Percentiles rank a stretch among this genome's conserved stretches.
These are phyloP conservation scores for Scomber japonicus DNA, from an alignment of 2,113 vertebrate genomes.

Conservation along the genomic window DNA sequence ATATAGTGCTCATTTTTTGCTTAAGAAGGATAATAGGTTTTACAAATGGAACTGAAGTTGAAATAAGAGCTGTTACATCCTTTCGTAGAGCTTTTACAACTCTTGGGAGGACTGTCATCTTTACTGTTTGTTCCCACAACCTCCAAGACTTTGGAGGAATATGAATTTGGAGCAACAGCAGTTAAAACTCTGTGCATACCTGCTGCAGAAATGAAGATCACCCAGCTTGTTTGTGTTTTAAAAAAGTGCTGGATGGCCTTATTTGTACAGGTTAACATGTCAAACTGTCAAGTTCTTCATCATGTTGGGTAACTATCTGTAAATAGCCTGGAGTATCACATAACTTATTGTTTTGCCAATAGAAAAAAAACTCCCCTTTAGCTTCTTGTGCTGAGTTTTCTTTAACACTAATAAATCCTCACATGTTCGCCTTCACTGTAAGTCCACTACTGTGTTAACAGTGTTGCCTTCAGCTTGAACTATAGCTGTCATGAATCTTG, in stretches of 20 bases:
- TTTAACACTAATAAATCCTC: slow-evolving; percentile 8
- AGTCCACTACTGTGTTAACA: background rate
- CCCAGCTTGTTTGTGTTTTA: slow-evolving; percentile 21
- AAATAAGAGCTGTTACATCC: background rate
- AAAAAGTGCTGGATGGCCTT: background rate
- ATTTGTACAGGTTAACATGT: slow-evolving; percentile 13
- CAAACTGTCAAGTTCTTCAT: slow-evolving; percentile 20
- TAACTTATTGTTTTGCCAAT: slow-evolving; percentile 22
- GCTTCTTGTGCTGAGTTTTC: slow-evolving; percentile 5
- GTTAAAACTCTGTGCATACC: slow-evolving; percentile 7
- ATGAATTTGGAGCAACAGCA: background rate
- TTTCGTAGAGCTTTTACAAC: slow-evolving; percentile 1
- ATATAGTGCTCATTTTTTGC: background rate
- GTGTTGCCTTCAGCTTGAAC: slow-evolving; percentile 14
- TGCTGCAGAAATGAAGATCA: background rate
- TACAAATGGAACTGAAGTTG: slow-evolving; percentile 4
- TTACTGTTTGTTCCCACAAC: background rate
- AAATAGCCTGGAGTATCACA: slow-evolving; percentile 22
- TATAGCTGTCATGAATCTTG: slow-evolving; percentile 13
- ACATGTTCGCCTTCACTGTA: background rate
- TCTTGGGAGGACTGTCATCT: background rate
- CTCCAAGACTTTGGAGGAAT: background rate
- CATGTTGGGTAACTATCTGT: slow-evolving; percentile 21
- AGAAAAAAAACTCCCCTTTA: background rate
- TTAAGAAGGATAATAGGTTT: background rate